phyloP scores from a whole-genome alignment of 1,140 invertebrate species.

The Rhagoletis pomonella region DNA sequence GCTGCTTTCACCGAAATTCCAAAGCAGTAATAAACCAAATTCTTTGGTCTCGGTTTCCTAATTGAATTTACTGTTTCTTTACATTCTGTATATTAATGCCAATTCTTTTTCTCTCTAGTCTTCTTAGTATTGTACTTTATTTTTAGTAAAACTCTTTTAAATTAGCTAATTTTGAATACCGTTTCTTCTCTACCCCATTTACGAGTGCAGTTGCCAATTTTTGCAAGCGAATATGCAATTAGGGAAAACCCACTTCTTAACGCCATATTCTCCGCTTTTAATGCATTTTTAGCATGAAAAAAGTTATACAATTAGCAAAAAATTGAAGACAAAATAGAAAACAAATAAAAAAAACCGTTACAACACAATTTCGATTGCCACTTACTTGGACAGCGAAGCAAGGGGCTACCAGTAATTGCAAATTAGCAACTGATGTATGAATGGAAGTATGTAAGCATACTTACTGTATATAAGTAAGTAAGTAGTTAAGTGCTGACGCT shows the following conservation, averaged over 20 bases:
- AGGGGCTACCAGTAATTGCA: background rate
- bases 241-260: background rate
- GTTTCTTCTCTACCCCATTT: background rate
- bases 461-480: background rate
- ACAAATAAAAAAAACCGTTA: background rate
- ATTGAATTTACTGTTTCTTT: too few species aligned
- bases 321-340: background rate
- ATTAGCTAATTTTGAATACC: background rate
- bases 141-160: background rate
- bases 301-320: background rate
- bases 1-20: too few species aligned
- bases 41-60: too few species aligned
- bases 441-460: too few species aligned
- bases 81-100: background rate
- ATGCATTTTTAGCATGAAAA: background rate
- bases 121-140: background rate
- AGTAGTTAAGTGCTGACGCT: conserved; percentile 1
- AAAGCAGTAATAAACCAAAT: too few species aligned
- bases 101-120: background rate
- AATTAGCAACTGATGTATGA: background rate
- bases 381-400: background rate
- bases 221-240: conserved; percentile 18
- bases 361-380: conserved; percentile 26
- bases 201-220: background rate
- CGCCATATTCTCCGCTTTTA: background rate